Evolutionary conservation across 1,140 invertebrate genomes (phyloP).

Genomic region (Monochamus saltuarius): DNA sequence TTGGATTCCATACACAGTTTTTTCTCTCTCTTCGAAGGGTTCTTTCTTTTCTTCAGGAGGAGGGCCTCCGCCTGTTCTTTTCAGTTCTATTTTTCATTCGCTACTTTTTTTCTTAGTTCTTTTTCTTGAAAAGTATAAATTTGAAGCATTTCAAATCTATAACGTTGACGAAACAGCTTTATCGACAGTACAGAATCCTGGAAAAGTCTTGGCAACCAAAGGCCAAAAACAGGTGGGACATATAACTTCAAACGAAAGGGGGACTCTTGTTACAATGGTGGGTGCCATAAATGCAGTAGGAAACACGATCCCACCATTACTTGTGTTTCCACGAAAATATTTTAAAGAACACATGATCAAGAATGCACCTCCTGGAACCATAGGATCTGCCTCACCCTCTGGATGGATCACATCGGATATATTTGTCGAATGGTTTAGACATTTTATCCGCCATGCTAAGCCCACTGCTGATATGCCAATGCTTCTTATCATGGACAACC

Average conservation of each 20-base stretch:
- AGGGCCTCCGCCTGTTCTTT: no score
- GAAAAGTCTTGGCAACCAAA: conserved; percentile 45
- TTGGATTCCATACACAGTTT: no score
- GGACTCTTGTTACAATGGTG: conserved; percentile 47
- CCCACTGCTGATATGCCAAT: neutral
- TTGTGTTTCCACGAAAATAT: conserved; percentile 44
- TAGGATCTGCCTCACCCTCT: conserved; percentile 34
- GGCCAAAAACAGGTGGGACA: conserved; percentile 48
- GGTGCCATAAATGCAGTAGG: conserved; percentile 44
- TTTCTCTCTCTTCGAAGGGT: no score
- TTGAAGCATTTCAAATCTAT: no score
- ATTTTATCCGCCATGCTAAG: conserved; percentile 1
- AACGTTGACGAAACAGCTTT: conserved; percentile 52
- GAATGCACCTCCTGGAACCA: conserved; percentile 46
- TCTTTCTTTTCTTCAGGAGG: no score
- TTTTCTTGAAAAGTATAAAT: no score
- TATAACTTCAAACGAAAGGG: conserved; percentile 49
- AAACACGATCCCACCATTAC: conserved; percentile 31
- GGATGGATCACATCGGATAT: conserved; percentile 5
- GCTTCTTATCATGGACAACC: neutral
- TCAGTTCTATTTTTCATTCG: no score
- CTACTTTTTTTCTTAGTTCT: no score
- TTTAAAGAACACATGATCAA: conserved; percentile 45
- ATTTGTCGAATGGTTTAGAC: conserved; percentile 3
- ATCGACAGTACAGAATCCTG: conserved; percentile 51